These are phyloP conservation scores for Drosophila niveifrons DNA, from an alignment of 2,888 invertebrate species.

Conservation along the genomic window DNA sequence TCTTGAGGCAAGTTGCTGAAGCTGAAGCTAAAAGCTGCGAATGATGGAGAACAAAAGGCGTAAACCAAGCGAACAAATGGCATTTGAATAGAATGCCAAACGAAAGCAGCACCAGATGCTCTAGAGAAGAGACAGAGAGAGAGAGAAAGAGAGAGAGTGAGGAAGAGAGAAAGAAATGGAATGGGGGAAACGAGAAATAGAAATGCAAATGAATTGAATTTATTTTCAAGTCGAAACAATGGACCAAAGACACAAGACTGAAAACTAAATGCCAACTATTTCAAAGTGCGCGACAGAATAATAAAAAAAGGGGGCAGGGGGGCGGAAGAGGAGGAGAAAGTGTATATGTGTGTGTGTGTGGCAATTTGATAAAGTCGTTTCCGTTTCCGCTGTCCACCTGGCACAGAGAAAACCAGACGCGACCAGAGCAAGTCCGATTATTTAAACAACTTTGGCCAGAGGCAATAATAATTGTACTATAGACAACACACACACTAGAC, in stretches of 20 bases:
- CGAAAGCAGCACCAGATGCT: conserved; percentile 17
- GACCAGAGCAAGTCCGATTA: conserved; percentile 10
- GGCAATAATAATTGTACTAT: conserved; percentile 37
- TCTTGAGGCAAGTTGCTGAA: not conserved
- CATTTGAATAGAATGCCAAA: conserved; percentile 17
- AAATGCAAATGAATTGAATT: conserved; percentile 68
- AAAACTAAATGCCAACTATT: conserved; percentile 29
- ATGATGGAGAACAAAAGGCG: conserved; percentile 3
- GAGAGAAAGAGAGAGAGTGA: not conserved
- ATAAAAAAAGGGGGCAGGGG: too few species aligned
- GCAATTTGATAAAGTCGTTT: conserved; percentile 49
- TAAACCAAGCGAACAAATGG: conserved; percentile 32
- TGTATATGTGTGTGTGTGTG: conserved; percentile 1
- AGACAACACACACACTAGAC: conserved; percentile 17
- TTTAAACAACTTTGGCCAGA: conserved; percentile 43
- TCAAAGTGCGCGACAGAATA: not conserved
- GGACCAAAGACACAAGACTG: conserved; percentile 7
- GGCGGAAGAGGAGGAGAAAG: not conserved
- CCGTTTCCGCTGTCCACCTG: conserved; percentile 59
- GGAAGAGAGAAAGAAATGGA: not conserved
- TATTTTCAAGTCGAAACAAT: conserved; percentile 47
- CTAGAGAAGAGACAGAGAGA: not conserved
- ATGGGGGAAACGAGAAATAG: not conserved
- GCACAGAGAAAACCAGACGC: conserved; percentile 35
- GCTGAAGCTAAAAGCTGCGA: conserved; percentile 4